These are phyloP conservation scores for Neotoma lepida DNA, from an alignment of 2,113 vertebrate species.

Conservation along the genomic window DNA sequence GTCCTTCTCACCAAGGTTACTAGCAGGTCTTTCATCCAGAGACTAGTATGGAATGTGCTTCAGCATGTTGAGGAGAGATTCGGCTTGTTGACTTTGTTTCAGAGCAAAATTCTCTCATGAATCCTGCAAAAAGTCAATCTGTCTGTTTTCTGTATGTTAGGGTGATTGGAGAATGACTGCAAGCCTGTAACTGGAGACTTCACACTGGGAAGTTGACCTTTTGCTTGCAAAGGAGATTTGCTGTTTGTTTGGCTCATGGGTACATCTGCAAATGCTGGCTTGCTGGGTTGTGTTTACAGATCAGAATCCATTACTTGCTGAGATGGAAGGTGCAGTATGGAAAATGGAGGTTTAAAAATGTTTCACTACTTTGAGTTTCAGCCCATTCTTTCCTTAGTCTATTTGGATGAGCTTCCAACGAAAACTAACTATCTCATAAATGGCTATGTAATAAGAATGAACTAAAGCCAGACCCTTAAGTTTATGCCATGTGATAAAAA, in stretches of 20 bases:
- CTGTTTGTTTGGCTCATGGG: constrained; percentile 69
- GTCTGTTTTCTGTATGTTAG: constrained; percentile 60
- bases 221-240: constrained; percentile 75
- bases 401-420: constrained; percentile 44
- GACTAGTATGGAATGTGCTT: constrained; percentile 55
- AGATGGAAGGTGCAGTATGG: constrained; percentile 50
- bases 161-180: constrained; percentile 63
- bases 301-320: constrained; percentile 70
- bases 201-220: constrained; percentile 77
- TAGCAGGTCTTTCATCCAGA: constrained; percentile 37
- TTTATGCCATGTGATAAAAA: not conserved
- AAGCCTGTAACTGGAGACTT: constrained; percentile 63
- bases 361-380: constrained; percentile 58
- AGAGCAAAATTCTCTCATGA: constrained; percentile 58
- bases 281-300: constrained; percentile 73
- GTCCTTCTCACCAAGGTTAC: constrained; percentile 28
- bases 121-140: constrained; percentile 70
- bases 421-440: constrained; percentile 44
- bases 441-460: constrained; percentile 20
- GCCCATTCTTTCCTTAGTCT: constrained; percentile 18
- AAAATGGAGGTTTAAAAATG: constrained; percentile 59
- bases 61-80: constrained; percentile 55
- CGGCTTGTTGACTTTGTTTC: constrained; percentile 67
- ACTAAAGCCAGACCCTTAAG: constrained; percentile 48
- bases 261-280: constrained; percentile 66